phyloP scores from a whole-genome alignment of 2,113 vertebrate species.

The Gobio gobio region DNA sequence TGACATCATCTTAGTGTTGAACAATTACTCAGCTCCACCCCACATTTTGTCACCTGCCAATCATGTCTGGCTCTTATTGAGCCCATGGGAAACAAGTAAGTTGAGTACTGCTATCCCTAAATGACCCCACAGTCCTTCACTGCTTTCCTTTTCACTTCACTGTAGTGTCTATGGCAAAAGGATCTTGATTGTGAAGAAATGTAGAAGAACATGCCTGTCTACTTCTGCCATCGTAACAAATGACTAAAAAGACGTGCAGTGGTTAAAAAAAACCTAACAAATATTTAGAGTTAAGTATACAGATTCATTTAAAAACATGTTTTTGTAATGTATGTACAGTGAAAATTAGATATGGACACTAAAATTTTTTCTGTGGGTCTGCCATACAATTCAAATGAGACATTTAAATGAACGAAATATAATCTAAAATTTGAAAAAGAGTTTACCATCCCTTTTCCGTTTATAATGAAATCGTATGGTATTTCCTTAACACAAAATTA shows the following conservation, averaged over 20 bases:
- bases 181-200: conserved; percentile 1
- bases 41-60: conserved; percentile 38
- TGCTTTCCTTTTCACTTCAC: background rate
- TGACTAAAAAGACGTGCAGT: background rate
- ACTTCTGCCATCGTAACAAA: background rate
- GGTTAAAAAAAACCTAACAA: background rate
- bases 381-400: background rate
- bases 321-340: background rate
- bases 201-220: background rate
- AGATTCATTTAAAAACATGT: background rate
- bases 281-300: background rate
- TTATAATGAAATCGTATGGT: background rate
- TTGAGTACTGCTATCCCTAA: conserved; percentile 4
- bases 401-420: background rate
- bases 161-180: background rate
- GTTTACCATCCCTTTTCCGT: background rate
- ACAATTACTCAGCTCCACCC: conserved; percentile 29
- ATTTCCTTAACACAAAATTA: too few species aligned
- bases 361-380: background rate
- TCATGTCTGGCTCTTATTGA: conserved; percentile 31
- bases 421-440: background rate
- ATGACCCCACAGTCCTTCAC: background rate
- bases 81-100: conserved; percentile 32
- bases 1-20: conserved; percentile 12
- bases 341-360: background rate